Evolutionary conservation across 1,140 invertebrate species (phyloP).

Genomic region (Danaus melanippus): DNA sequence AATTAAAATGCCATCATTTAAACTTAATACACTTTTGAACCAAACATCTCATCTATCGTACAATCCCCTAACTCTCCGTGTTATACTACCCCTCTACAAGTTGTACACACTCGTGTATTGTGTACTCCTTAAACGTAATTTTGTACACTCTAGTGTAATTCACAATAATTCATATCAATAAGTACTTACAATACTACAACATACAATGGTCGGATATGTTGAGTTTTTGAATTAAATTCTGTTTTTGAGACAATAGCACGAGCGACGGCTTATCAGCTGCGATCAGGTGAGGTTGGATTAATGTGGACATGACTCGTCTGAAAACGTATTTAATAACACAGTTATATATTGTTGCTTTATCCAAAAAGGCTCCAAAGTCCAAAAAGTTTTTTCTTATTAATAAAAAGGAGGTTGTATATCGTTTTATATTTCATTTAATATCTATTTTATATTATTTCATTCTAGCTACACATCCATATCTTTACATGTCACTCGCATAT

Average conservation of each 20-base stretch:
- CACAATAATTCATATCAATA: no score
- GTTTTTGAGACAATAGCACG: constrained; percentile 59
- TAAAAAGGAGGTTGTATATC: not conserved
- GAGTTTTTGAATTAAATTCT: constrained; percentile 57
- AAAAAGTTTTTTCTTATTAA: constrained; percentile 1
- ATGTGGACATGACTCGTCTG: constrained; percentile 30
- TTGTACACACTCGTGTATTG: no score
- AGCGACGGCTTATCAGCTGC: constrained; percentile 45
- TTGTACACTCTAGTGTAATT: no score
- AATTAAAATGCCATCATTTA: no score
- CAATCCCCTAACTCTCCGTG: no score
- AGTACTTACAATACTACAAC: no score
- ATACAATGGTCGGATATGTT: constrained; percentile 59
- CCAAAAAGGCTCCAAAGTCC: not conserved
- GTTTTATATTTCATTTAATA: not conserved
- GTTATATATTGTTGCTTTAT: not conserved
- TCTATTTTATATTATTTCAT: not conserved
- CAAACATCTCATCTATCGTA: no score
- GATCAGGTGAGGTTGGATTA: constrained; percentile 34
- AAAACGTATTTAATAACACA: no score
- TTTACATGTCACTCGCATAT: constrained; percentile 55
- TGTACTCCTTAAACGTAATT: no score
- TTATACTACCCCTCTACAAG: no score
- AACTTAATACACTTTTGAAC: no score
- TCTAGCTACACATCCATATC: constrained; percentile 30